Conservation (phyloP, 2,888 invertebrate genomes). For the Nemurella pictetii region DNA sequence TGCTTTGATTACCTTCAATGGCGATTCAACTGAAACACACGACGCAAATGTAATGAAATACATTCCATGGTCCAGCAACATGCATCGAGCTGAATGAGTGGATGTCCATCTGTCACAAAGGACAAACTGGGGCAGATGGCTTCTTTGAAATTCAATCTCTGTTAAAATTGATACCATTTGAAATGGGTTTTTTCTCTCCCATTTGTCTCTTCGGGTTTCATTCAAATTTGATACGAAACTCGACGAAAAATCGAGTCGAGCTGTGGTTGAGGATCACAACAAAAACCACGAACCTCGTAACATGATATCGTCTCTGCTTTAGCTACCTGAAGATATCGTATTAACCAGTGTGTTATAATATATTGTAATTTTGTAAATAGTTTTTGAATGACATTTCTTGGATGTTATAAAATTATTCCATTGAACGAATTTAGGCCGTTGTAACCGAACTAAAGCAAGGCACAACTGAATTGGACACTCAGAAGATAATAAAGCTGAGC, state of each 20-base stretch:
- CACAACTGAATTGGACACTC: not conserved
- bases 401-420: not conserved
- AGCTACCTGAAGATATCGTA: slow-evolving; percentile 1
- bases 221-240: slow-evolving; percentile 19
- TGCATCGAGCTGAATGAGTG: not conserved
- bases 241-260: not conserved
- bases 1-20: too few species aligned
- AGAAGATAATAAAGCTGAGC: not conserved
- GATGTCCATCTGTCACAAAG: slow-evolving; percentile 3
- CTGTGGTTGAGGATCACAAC: not conserved
- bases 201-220: slow-evolving; percentile 3
- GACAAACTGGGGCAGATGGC: not conserved
- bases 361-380: not conserved
- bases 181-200: slow-evolving; percentile 18
- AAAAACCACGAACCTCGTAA: slow-evolving; percentile 17
- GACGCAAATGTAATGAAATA: too few species aligned
- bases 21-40: too few species aligned
- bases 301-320: not conserved
- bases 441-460: not conserved
- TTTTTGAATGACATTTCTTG: not conserved
- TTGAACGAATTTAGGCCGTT: not conserved
- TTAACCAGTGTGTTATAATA: not conserved
- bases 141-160: slow-evolving; percentile 19
- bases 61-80: not conserved
- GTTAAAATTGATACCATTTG: slow-evolving; percentile 5